A percentile compares a stretch with the other conserved stretches of the same genome.
Conservation (phyloP, 2,113 vertebrate species). For the Dendrocopos noguchii region DNA sequence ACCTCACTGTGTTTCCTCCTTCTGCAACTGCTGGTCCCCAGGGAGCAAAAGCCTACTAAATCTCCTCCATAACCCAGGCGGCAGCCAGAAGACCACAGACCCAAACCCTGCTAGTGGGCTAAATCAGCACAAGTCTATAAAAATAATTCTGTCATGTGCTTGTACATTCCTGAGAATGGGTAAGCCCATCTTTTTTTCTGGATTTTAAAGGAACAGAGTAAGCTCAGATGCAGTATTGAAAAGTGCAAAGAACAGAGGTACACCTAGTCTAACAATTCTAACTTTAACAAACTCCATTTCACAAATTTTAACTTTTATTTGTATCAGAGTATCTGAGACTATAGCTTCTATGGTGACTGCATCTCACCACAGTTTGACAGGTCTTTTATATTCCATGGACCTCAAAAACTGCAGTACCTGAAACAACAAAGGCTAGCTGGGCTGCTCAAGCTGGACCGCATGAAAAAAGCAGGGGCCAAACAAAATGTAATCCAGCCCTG, state of each 20-base stretch:
- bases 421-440: not conserved
- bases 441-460: not conserved
- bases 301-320: not conserved
- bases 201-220: not conserved
- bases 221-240: not conserved
- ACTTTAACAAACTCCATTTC: not conserved
- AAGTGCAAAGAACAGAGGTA: not conserved
- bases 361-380: not conserved
- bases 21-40: not conserved
- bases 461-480: not conserved
- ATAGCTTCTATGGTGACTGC: not conserved
- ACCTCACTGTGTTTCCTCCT: not conserved
- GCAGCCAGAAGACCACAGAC: not conserved
- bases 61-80: not conserved
- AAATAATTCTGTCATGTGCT: fast-evolving
- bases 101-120: not conserved
- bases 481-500: not conserved
- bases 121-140: not conserved
- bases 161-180: not conserved
- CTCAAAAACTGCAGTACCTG: not conserved
- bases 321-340: not conserved
- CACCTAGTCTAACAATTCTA: not conserved
- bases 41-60: not conserved
- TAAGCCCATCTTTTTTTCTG: not conserved
- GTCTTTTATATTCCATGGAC: not conserved